A percentile compares a stretch with the other conserved stretches of the same genome.
Conservation (phyloP, 1,140 invertebrate genomes). For the Drosophila pseudoobscura region DNA sequence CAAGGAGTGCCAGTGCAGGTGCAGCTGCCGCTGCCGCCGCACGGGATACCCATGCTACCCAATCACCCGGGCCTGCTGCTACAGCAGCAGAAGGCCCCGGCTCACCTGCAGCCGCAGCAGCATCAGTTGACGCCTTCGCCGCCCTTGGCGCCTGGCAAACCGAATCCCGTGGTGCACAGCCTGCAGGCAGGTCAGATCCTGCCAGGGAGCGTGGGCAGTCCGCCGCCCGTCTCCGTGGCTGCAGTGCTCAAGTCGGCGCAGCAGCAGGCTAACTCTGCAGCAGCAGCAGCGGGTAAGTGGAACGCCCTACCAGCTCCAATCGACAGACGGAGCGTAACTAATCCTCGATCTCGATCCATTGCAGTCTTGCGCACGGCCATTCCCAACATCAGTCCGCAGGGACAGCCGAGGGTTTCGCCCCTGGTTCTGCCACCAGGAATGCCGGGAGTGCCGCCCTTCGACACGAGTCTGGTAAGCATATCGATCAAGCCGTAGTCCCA, state of each 20-base stretch:
- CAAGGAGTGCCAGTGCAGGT: conserved; percentile 18
- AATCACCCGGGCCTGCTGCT: conserved; percentile 64
- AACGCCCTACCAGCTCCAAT: background rate
- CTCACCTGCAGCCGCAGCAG: conserved; percentile 66
- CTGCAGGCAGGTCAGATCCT: conserved; percentile 83
- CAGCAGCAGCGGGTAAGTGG: conserved; percentile 51
- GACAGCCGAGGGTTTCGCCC: conserved; percentile 84
- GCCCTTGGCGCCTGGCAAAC: conserved; percentile 38
- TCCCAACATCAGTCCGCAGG: conserved; percentile 86
- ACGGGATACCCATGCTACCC: conserved; percentile 46
- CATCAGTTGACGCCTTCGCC: conserved; percentile 70
- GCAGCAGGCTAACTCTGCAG: conserved; percentile 51
- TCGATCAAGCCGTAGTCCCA: background rate
- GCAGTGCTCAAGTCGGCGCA: conserved; percentile 82
- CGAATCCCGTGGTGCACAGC: conserved; percentile 68
- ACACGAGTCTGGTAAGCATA: conserved; percentile 88
- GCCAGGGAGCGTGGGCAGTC: conserved; percentile 85
- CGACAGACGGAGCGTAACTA: background rate
- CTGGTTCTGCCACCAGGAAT: conserved; percentile 85
- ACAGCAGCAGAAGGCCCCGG: conserved; percentile 66
- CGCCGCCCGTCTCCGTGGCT: conserved; percentile 83
- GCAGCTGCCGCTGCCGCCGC: conserved; percentile 53
- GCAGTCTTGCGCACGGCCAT: conserved; percentile 84
- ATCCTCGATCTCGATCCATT: conserved; percentile 15
- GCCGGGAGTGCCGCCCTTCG: conserved; percentile 85